Percentiles rank a stretch among this genome's conserved stretches.
These are phyloP conservation scores for Notamacropus eugenii DNA, from an alignment of 2,797 vertebrate species.

Conservation along the genomic window DNA sequence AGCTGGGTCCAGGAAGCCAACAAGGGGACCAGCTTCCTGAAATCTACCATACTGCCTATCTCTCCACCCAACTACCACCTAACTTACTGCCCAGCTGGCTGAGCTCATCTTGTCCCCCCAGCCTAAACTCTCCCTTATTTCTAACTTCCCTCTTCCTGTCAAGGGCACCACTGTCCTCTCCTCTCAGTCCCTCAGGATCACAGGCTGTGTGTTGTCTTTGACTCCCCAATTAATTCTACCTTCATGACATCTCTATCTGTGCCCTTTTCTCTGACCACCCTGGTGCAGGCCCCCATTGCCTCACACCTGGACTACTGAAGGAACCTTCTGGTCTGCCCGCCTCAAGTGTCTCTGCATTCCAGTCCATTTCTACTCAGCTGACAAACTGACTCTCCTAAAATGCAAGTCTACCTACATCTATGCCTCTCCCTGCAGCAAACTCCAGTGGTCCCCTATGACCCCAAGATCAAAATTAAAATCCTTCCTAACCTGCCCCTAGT, in stretches of 20 bases:
- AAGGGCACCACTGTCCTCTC: too few relatives aligned
- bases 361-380: not conserved
- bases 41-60: not conserved
- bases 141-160: too few relatives aligned
- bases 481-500: not conserved
- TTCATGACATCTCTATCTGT: too few relatives aligned
- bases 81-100: not conserved
- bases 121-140: too few relatives aligned
- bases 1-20: not conserved
- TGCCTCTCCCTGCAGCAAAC: not conserved
- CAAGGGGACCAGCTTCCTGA: too few relatives aligned
- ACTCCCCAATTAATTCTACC: too few relatives aligned
- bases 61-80: not conserved
- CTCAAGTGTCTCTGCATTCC: not conserved
- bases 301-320: not conserved
- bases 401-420: not conserved
- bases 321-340: too few relatives aligned
- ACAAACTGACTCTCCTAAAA: not conserved
- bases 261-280: too few relatives aligned
- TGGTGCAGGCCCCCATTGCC: not conserved
- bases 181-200: too few relatives aligned
- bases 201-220: too few relatives aligned
- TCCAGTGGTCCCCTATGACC: too few relatives aligned
- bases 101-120: too few relatives aligned
- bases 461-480: not conserved